phyloP scores from a whole-genome alignment of 1,140 invertebrate species.

The Drosophila tristis region DNA sequence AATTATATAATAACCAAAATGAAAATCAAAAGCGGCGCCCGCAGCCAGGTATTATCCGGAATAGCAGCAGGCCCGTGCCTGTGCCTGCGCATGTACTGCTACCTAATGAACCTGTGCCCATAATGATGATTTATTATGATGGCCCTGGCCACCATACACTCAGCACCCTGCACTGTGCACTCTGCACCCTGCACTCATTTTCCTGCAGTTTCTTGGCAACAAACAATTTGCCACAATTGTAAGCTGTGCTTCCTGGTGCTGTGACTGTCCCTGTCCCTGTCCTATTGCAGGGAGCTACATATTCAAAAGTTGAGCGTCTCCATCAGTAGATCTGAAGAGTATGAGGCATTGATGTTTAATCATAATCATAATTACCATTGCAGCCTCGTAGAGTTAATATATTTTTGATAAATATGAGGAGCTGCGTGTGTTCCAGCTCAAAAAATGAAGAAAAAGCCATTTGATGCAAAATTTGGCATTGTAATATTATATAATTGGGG shows the following conservation, averaged over 20 bases:
- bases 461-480: no score
- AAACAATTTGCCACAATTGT: slow-evolving; percentile 56
- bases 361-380: no score
- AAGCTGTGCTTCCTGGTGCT: slow-evolving; percentile 15
- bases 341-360: no score
- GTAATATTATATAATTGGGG: no score
- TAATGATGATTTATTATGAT: slow-evolving; percentile 78
- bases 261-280: slow-evolving; percentile 6
- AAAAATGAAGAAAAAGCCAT: no score
- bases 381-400: no score
- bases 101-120: slow-evolving; percentile 55
- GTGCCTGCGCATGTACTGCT: slow-evolving; percentile 5
- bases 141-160: slow-evolving; percentile 8
- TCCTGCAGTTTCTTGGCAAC: background rate
- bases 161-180: background rate
- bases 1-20: slow-evolving; percentile 58
- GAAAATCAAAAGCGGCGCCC: slow-evolving; percentile 55
- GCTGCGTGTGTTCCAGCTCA: no score
- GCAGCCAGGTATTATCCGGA: slow-evolving; percentile 41
- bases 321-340: background rate
- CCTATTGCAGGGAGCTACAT: slow-evolving; percentile 43
- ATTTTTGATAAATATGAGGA: no score
- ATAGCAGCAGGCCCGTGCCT: slow-evolving; percentile 29
- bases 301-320: slow-evolving; percentile 63
- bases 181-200: no score